Conservation (phyloP, 2,797 vertebrate species). For the Peromyscus eremicus region DNA sequence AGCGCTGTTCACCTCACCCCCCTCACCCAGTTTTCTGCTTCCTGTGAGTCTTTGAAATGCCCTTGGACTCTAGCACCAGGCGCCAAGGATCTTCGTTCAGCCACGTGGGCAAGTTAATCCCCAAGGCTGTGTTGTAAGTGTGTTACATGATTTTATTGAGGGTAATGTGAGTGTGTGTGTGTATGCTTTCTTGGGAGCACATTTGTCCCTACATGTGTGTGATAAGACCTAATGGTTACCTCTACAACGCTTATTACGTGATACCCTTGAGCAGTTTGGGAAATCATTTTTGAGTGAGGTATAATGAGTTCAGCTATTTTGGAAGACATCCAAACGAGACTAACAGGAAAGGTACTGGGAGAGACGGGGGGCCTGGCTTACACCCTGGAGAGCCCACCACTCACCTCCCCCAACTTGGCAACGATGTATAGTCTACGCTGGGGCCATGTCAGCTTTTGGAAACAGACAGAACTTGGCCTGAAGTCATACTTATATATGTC, state of each 20-base stretch:
- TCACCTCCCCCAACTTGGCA: neutral
- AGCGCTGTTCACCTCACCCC: neutral
- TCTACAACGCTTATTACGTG: constrained; percentile 59
- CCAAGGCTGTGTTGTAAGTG: constrained; percentile 44
- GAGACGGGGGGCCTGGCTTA: neutral
- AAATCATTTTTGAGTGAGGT: constrained; percentile 75
- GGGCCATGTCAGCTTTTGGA: neutral
- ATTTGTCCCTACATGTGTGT: constrained; percentile 62
- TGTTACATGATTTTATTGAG: constrained; percentile 70
- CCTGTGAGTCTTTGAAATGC: constrained; percentile 58
- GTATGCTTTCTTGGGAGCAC: constrained; percentile 12
- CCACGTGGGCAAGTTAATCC: constrained; percentile 72
- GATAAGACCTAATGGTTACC: constrained; percentile 71
- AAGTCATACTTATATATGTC: neutral
- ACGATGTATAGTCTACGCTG: neutral
- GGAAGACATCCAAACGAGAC: constrained; percentile 59
- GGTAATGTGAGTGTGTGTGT: constrained; percentile 2
- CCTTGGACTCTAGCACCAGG: constrained; percentile 45
- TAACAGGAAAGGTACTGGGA: neutral
- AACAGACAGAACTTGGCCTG: neutral
- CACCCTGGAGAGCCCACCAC: neutral
- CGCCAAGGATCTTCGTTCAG: constrained; percentile 73
- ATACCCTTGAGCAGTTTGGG: constrained; percentile 74
- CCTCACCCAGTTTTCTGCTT: neutral
- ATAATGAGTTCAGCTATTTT: constrained; percentile 66